phyloP scores from a whole-genome alignment of 1,140 invertebrate genomes.

The Rhyacophila brunnea region DNA sequence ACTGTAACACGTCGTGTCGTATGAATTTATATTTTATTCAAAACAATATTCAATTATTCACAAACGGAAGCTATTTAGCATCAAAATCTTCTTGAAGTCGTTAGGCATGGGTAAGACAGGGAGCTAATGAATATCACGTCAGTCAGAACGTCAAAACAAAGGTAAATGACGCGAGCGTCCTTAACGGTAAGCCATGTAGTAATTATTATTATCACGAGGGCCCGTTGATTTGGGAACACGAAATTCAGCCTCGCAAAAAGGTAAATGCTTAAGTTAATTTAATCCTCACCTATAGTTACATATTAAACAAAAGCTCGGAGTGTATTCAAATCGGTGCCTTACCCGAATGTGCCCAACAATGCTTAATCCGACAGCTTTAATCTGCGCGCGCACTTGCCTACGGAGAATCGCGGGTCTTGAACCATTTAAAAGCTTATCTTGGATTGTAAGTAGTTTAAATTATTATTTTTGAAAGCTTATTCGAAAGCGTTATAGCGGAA shows the following conservation, averaged over 20 bases:
- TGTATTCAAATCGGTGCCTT: conserved; percentile 29
- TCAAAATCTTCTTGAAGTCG: no score
- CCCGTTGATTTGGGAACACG: conserved; percentile 1
- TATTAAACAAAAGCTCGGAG: conserved; percentile 34
- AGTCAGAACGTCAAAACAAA: conserved; percentile 13
- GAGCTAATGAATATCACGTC: background rate
- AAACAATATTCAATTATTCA: no score
- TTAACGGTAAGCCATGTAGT: conserved; percentile 14
- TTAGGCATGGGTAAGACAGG: background rate
- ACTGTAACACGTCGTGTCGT: no score
- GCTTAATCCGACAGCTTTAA: conserved; percentile 30
- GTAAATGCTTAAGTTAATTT: conserved; percentile 35
- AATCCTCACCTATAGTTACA: conserved; percentile 30
- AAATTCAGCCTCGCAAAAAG: conserved; percentile 22
- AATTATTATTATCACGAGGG: conserved; percentile 1
- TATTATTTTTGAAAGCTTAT: no score
- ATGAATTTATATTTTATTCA: no score
- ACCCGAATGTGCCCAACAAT: conserved; percentile 32
- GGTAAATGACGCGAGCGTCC: conserved; percentile 4
- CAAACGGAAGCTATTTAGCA: no score
- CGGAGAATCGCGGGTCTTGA: background rate
- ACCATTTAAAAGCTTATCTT: no score
- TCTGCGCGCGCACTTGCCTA: conserved; percentile 17
- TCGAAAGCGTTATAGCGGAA: no score
- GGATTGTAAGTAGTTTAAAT: no score